Percentiles rank a stretch among this genome's conserved stretches.
These are phyloP conservation scores for Atherinosoma microstoma DNA, from an alignment of 2,797 vertebrate species.

Conservation along the genomic window DNA sequence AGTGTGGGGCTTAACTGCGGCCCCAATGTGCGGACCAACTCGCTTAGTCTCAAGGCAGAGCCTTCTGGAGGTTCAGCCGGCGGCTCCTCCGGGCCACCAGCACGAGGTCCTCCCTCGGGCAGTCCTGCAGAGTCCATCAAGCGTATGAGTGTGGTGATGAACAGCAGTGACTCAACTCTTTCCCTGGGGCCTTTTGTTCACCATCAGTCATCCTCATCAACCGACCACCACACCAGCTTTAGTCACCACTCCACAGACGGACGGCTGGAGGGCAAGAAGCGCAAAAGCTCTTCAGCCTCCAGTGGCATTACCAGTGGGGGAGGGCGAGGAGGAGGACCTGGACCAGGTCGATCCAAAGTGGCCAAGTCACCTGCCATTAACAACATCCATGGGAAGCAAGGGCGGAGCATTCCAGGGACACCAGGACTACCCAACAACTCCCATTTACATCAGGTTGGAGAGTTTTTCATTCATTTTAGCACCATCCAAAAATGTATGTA, in stretches of 20 bases:
- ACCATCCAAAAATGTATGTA: not conserved
- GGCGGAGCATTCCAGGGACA: constrained; percentile 90
- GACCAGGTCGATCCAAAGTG: constrained; percentile 91
- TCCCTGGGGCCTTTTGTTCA: constrained; percentile 97
- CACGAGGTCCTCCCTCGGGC: constrained; percentile 88
- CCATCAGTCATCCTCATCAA: constrained; percentile 79
- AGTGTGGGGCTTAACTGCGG: constrained; percentile 90
- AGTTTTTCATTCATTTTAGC: not conserved
- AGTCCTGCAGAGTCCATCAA: constrained; percentile 97
- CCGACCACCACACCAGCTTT: constrained; percentile 86
- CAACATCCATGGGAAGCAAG: constrained; percentile 94
- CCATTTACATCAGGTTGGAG: constrained; percentile 94
- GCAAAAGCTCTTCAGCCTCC: constrained; percentile 91
- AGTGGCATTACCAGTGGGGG: constrained; percentile 75
- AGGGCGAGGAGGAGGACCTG: constrained; percentile 65
- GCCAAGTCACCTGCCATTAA: constrained; percentile 94
- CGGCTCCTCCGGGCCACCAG: constrained; percentile 89
- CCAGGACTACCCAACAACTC: constrained; percentile 93
- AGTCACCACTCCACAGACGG: constrained; percentile 90
- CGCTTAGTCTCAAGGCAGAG: constrained; percentile 91
- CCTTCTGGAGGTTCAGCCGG: constrained; percentile 85
- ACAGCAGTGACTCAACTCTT: constrained; percentile 96
- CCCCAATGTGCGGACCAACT: constrained; percentile 88
- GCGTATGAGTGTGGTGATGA: constrained; percentile 99
- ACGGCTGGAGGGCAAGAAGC: constrained; percentile 93